phyloP scores from a whole-genome alignment of 1,140 invertebrate species.

The Papilio xuthus region DNA sequence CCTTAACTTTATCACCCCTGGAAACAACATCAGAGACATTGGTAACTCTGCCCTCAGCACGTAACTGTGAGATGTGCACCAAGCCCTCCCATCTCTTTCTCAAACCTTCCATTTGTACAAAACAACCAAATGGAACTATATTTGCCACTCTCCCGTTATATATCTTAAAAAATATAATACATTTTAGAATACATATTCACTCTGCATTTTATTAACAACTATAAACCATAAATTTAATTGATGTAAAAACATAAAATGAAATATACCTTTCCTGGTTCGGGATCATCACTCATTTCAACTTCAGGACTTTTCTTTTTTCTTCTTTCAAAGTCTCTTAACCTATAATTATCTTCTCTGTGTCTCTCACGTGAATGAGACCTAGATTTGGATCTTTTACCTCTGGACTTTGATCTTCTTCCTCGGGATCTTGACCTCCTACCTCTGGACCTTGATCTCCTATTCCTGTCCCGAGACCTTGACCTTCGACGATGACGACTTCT shows the following conservation, averaged over 20 bases:
- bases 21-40: slow-evolving; percentile 97
- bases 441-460: slow-evolving; percentile 61
- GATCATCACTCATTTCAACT: slow-evolving; percentile 84
- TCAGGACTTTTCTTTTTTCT: slow-evolving; percentile 75
- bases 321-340: slow-evolving; percentile 64
- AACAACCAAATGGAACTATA: slow-evolving; percentile 98
- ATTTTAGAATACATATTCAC: not conserved
- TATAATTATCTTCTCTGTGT: slow-evolving; percentile 51
- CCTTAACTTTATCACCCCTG: slow-evolving; percentile 95
- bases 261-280: slow-evolving; percentile 84
- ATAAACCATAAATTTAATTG: slow-evolving; percentile 20
- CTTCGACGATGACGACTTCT: slow-evolving; percentile 49
- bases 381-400: slow-evolving; percentile 64
- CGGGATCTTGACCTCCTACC: slow-evolving; percentile 64
- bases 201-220: not conserved
- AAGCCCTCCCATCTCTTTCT: slow-evolving; percentile 95
- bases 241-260: slow-evolving; percentile 33
- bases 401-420: slow-evolving; percentile 56
- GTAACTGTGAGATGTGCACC: slow-evolving; percentile 98
- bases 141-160: slow-evolving; percentile 97
- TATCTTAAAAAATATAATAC: slow-evolving; percentile 83
- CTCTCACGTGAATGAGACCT: slow-evolving; percentile 61
- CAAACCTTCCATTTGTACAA: slow-evolving; percentile 97
- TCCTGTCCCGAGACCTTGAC: slow-evolving; percentile 45
- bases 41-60: slow-evolving; percentile 96